Evolutionary conservation across 2,888 invertebrate genomes (phyloP), one percentile per base, ranked within the genome.

Genomic region (Rhagonycha fulva): DNA sequence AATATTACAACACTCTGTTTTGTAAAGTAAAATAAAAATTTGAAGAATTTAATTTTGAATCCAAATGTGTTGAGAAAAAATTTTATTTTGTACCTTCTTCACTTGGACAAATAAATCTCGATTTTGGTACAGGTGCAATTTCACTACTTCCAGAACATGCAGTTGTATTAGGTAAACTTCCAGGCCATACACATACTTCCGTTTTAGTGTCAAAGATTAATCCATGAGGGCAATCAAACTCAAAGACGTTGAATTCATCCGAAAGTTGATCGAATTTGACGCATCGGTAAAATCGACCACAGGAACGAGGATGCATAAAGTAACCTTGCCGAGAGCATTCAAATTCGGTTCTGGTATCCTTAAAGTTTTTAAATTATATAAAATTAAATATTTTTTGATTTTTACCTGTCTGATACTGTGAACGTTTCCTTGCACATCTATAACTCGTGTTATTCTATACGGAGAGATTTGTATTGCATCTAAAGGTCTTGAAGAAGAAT

Each of bases 111-210:
- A 90, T 87, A 86, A 94, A 95, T 81, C 93, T 90, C 1, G 90
- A 89, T 72, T 88, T 87, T 0, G 94, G 92, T 0, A 94, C 93
- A 0, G 95, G 94, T 0, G 94, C 93, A 47, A 95, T 94, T 88
- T 95, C 95, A 32, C 94, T 94, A 70, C 93, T 93, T 75, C 94
- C 95, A 14, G 93, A 92, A 84, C 95, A 95, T 1, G 94, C 92
- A 9, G 93, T 91, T 2, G 93, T 92, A 85, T 93, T 89, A 0
- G 94, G 90, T 68, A 94, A 86, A 74, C 93, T 93, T 69, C 94
- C 94, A 0, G 95, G 94, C 95, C 95, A 95, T 5, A 94, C 94
- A 84, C 95, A 95, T 70, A 94, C 94, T 84, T 94, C 94, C 82
- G 93, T 93, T 19, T 91, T 89, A 70, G 92, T 91, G 85, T 95